Base-by-base conservation (phyloP, 2,797 vertebrate genomes). In the Coreius guichenoti region DNA sequence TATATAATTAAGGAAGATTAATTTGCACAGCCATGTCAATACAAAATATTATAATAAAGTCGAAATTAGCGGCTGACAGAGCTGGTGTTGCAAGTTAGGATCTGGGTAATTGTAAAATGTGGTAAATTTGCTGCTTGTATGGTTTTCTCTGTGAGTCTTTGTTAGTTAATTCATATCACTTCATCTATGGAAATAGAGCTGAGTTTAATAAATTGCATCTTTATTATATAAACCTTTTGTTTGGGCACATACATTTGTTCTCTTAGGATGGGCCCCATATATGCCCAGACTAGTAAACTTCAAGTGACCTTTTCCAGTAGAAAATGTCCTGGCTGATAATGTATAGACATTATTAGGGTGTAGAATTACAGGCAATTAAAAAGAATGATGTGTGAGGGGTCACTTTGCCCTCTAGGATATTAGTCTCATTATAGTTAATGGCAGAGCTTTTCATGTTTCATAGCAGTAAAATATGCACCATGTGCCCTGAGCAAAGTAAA, bases 391-490 rank as follows among this genome's bases (percentile, higher is more conserved):
- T 77, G 61, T 61, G 63, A 79, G 74, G 74, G 75, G 83, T 84
- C 83, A 70, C 36, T 69, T 54, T 84, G 75, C 36, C 75, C 83
- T 79, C 75, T 33, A 84, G 65, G 65, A 84, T 54, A 54, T 83
- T 67, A 67, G 43, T 83, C 58, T 84, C 74, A 79, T 79, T 84
- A 84, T 70, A 69, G 83, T 70, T 84, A 84, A 84, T 78, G 83
- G 36, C 33, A 33, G 36, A 61, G 67, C 47, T 47, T 84, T 79
- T 58, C 49, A 43, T 47, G 17, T 65, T 26, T 79, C 67, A 72
- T 43, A 78, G 26, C 67, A 39, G 65, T 84, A 58, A 84, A 84
- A 79, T 70, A 69, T 78, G 82, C 82, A 70, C 47, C 8, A 16
- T 23, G 49, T 79, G 72, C 31, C 61, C 11, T 29, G 47, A 76